Evolutionary conservation across 2,113 vertebrate genomes (phyloP).

Genomic region (Pantherophis guttatus): DNA sequence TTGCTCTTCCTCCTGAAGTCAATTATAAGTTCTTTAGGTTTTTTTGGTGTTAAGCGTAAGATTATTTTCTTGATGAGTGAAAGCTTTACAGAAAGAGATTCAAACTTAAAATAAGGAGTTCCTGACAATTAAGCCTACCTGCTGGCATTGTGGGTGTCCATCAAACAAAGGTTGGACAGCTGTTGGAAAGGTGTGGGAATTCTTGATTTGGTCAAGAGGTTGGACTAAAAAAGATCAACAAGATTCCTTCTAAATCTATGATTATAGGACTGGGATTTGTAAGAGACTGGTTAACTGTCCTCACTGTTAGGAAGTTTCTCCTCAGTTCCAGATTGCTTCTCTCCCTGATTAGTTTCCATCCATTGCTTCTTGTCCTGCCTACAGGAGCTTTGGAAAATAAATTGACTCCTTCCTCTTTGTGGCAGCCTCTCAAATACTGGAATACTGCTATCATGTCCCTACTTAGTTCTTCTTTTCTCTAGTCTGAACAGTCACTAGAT

Average conservation of each 20-base stretch:
- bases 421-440: no score
- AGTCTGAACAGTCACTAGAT: not conserved
- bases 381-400: no score
- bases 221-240: not conserved
- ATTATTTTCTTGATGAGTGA: not conserved
- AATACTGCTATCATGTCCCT: no score
- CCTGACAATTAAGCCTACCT: not conserved
- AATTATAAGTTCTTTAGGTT: no score
- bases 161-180: not conserved
- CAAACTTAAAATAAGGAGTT: not conserved
- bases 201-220: not conserved
- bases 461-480: no score
- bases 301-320: no score
- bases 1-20: no score
- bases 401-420: no score
- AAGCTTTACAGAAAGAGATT: not conserved
- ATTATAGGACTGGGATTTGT: not conserved
- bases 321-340: no score
- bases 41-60: no score
- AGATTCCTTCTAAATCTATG: not conserved
- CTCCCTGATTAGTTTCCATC: no score
- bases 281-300: not conserved
- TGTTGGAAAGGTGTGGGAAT: not conserved
- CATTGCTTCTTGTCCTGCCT: no score
- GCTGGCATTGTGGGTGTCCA: not conserved